Conservation (phyloP, 1,140 invertebrate species). For the Lanistes nyassanus region DNA sequence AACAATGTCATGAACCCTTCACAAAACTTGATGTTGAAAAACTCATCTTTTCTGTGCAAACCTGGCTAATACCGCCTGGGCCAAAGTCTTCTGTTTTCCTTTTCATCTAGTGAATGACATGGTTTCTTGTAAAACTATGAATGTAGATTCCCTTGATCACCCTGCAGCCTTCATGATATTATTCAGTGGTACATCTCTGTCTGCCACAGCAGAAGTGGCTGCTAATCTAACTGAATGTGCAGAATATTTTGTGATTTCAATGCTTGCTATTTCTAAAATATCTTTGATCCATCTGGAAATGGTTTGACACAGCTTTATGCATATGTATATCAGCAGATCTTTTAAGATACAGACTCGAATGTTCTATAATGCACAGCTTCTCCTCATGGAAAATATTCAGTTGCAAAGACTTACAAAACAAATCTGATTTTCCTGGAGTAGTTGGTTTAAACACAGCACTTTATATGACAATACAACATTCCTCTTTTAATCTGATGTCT, state of each 20-base stretch:
- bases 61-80: neutral
- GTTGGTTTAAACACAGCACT: neutral
- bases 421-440: neutral
- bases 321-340: neutral
- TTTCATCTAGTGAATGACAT: too few species aligned
- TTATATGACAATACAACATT: neutral
- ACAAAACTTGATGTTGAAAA: too few species aligned
- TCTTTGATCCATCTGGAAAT: conserved; percentile 4
- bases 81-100: too few species aligned
- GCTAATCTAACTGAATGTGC: neutral
- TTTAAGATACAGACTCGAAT: neutral
- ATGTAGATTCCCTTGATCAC: neutral
- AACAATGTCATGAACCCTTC: too few species aligned
- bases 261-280: neutral
- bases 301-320: too few species aligned
- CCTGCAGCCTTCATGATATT: conserved; percentile 2
- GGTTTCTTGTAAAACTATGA: too few species aligned
- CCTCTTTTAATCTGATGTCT: neutral
- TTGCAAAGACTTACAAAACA: neutral
- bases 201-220: neutral
- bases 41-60: neutral
- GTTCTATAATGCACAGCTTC: neutral
- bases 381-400: neutral
- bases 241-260: too few species aligned
- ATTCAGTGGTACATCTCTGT: neutral